These are phyloP conservation scores for Arizona elegans DNA, from an alignment of 2,113 vertebrate genomes.

Conservation along the genomic window DNA sequence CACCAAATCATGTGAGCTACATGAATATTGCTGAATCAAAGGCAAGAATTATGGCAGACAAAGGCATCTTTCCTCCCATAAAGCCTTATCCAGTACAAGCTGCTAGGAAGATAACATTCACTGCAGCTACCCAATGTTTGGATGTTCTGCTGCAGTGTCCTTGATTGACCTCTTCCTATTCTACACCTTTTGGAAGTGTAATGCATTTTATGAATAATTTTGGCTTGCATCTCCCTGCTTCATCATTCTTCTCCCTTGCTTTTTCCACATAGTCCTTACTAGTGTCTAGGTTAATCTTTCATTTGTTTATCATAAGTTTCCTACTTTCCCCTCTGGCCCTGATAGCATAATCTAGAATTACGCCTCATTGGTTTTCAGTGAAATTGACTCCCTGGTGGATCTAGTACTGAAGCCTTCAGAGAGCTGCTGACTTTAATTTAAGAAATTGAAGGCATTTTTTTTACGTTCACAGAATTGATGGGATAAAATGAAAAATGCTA, in stretches of 20 bases:
- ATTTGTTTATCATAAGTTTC: rapidly evolving
- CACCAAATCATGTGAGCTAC: constrained; percentile 15
- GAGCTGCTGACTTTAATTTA: not conserved
- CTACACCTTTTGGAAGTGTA: constrained; percentile 37
- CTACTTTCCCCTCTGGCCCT: not conserved
- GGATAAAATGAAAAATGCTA: not conserved
- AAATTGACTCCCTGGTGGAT: not conserved
- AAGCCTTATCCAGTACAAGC: constrained; percentile 47
- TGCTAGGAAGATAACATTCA: constrained; percentile 58
- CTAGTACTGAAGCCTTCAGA: not conserved
- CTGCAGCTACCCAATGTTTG: constrained; percentile 5
- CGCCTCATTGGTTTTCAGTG: not conserved
- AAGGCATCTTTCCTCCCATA: constrained; percentile 42
- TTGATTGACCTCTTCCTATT: constrained; percentile 57
- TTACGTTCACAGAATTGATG: not conserved
- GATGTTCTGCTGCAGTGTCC: constrained; percentile 58
- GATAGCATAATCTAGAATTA: not conserved
- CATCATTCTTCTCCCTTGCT: constrained; percentile 6
- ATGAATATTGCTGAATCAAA: constrained; percentile 9
- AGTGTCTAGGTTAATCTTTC: not conserved
- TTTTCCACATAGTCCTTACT: constrained; percentile 23
- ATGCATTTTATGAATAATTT: constrained; percentile 15
- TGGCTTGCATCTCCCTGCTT: constrained; percentile 18
- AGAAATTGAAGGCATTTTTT: not conserved
- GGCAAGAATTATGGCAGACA: constrained; percentile 11